A percentile compares a stretch with the other conserved stretches of the same genome.
Evolutionary conservation across 2,888 invertebrate species (phyloP).

Genomic region (Lasioglossum pauxillum): DNA sequence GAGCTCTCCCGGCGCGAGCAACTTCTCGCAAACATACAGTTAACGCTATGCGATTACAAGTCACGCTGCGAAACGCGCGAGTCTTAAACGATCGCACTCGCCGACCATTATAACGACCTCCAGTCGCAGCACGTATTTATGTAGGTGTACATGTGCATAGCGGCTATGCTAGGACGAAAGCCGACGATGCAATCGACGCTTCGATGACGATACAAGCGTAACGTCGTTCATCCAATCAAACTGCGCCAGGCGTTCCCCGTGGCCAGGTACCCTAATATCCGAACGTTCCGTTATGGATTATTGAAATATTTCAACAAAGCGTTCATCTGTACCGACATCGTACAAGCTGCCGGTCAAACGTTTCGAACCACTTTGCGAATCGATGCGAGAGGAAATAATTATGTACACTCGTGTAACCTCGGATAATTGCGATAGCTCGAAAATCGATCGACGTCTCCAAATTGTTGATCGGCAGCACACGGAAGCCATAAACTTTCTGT

Average conservation of each 20-base stretch:
- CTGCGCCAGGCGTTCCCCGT: neutral
- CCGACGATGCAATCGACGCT: neutral
- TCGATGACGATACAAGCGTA: neutral
- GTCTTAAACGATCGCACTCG: slow-evolving; percentile 12
- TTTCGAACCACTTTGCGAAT: neutral
- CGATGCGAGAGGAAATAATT: neutral
- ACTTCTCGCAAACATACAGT: neutral
- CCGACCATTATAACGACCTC: neutral
- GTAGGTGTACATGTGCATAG: neutral
- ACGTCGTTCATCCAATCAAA: neutral
- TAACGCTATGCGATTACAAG: neutral
- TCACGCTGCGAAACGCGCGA: neutral
- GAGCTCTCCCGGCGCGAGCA: neutral
- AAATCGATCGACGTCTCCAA: neutral
- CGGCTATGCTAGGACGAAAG: neutral
- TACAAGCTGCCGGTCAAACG: neutral
- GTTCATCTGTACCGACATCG: neutral
- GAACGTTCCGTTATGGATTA: neutral
- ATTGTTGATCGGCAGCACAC: neutral
- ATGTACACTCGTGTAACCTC: neutral
- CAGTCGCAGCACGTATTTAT: neutral
- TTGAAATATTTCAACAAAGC: neutral
- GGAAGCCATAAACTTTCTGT: neutral
- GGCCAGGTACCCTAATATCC: neutral
- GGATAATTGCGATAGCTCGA: neutral